Evolutionary conservation across 2,888 invertebrate species (phyloP).

Genomic region (Gibbula magus): DNA sequence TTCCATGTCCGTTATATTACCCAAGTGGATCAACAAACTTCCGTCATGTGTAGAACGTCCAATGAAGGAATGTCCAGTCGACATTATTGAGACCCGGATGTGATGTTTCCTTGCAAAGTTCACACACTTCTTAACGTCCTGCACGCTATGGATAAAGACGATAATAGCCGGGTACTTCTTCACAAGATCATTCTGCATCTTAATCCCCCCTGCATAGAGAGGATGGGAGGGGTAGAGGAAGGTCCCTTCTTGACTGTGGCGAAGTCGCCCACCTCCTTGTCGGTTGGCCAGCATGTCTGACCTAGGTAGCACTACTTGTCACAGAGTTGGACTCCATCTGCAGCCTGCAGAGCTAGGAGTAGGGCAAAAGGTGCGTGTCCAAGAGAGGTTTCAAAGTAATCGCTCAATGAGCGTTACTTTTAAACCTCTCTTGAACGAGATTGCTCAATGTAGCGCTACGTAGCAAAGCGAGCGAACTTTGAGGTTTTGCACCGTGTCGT

Average conservation of each 20-base stretch:
- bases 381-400: too few species aligned
- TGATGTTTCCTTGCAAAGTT: background rate
- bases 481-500: too few species aligned
- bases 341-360: too few species aligned
- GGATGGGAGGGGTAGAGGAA: background rate
- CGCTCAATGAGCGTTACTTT: too few species aligned
- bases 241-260: background rate
- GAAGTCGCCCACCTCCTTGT: background rate
- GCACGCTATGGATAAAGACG: background rate
- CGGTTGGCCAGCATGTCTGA: background rate
- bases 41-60: conserved; percentile 15
- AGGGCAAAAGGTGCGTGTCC: too few species aligned
- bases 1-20: background rate
- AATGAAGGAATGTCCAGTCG: background rate
- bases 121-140: background rate
- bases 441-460: too few species aligned
- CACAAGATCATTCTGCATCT: background rate
- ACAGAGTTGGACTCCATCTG: too few species aligned
- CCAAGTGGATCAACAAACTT: background rate
- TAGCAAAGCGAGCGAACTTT: too few species aligned
- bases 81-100: background rate
- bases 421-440: too few species aligned
- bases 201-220: background rate
- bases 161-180: background rate
- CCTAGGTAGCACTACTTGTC: background rate